These are phyloP conservation scores for Mylabris sibirica DNA, from an alignment of 2,888 invertebrate species.

Conservation along the genomic window DNA sequence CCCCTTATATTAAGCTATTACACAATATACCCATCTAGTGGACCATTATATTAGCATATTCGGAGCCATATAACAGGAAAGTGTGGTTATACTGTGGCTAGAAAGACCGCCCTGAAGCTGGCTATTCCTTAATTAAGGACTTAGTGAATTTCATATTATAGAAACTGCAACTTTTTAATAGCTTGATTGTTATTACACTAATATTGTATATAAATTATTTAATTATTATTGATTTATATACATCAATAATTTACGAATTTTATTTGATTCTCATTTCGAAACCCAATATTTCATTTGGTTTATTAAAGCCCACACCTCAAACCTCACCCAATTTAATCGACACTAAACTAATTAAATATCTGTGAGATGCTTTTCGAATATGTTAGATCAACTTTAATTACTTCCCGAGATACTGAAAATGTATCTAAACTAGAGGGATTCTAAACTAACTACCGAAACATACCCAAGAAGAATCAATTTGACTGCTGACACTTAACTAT, in stretches of 20 bases:
- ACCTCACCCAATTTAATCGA: conserved; percentile 36
- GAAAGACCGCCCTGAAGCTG: conserved; percentile 43
- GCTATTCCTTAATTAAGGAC: conserved; percentile 56
- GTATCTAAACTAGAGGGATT: conserved; percentile 2
- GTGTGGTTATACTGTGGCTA: conserved; percentile 47
- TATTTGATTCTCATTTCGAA: conserved; percentile 18
- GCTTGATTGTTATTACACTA: conserved; percentile 46
- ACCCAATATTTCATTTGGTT: conserved; percentile 27
- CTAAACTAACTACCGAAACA: neutral
- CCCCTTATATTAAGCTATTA: conserved; percentile 56
- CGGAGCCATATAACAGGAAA: conserved; percentile 55
- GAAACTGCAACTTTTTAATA: conserved; percentile 52
- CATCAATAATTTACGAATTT: neutral
- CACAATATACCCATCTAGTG: conserved; percentile 56
- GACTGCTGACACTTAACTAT: neutral
- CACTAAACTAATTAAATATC: conserved; percentile 44
- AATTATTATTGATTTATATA: conserved; percentile 25
- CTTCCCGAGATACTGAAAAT: conserved; percentile 22
- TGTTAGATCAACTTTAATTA: conserved; percentile 39
- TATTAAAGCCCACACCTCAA: conserved; percentile 26
- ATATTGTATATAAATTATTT: conserved; percentile 41
- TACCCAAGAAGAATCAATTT: conserved; percentile 3
- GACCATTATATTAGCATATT: conserved; percentile 60
- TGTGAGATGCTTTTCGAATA: conserved; percentile 37
- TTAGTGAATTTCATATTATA: conserved; percentile 52